Percentiles rank a stretch among this genome's conserved stretches.
phyloP scores from a whole-genome alignment of 37 sponge, comb jelly and placozoan species.

The Oscarella lobularis region DNA sequence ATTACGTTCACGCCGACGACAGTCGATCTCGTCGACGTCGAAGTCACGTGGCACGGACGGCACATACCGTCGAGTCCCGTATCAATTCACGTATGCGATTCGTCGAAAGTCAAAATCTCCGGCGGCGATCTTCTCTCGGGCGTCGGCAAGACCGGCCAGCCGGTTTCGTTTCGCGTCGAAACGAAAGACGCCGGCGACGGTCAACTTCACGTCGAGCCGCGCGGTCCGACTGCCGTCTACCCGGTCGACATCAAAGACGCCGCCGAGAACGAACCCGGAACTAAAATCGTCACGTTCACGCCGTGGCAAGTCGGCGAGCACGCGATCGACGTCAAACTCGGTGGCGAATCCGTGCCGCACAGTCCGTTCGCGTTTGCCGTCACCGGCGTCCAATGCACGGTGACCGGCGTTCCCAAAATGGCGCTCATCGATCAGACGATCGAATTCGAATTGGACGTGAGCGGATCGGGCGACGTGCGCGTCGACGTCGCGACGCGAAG shows the following conservation, averaged over 20 bases:
- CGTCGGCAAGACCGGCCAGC: conserved; percentile 39
- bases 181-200: conserved; percentile 51
- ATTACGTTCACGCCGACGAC: conserved; percentile 32
- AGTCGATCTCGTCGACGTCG: conserved; percentile 41
- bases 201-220: conserved; percentile 20
- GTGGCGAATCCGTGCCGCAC: conserved; percentile 21
- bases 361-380: conserved; percentile 55
- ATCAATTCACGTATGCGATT: neutral
- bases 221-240: conserved; percentile 12
- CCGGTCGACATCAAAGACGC: neutral
- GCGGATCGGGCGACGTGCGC: conserved; percentile 1
- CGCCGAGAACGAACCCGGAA: neutral
- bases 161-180: conserved; percentile 70
- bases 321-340: conserved; percentile 17
- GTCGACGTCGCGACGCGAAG: conserved; percentile 42
- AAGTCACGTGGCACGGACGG: conserved; percentile 48
- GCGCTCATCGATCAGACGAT: neutral
- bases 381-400: neutral
- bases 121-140: conserved; percentile 4
- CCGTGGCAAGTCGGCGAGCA: conserved; percentile 2
- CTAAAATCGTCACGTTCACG: neutral
- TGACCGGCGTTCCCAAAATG: neutral
- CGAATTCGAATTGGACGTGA: neutral
- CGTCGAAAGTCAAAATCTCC: neutral
- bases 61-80: conserved; percentile 33